A percentile compares a stretch with the other conserved stretches of the same genome.
phyloP scores from a whole-genome alignment of 2,797 vertebrate species.

The Glyptemys insculpta region DNA sequence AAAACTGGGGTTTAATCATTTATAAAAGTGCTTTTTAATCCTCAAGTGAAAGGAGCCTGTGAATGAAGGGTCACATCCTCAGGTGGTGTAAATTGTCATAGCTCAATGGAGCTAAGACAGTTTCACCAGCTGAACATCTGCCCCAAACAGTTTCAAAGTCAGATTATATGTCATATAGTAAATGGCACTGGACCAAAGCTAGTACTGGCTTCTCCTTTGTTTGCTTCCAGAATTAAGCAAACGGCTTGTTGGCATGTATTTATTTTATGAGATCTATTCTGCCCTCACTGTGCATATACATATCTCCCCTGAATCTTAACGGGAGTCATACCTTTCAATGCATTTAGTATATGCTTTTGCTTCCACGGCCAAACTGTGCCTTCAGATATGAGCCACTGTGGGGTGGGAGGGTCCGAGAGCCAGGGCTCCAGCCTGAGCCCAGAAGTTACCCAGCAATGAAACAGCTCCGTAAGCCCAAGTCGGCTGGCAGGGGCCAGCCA shows the following conservation, averaged over 20 bases:
- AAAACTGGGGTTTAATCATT: neutral
- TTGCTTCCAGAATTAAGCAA: neutral
- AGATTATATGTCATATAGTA: neutral
- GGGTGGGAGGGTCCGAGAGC: neutral
- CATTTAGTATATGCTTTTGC: neutral
- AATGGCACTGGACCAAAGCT: neutral
- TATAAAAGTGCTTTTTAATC: neutral
- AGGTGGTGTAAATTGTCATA: neutral
- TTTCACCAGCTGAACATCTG: neutral
- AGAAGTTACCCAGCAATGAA: neutral
- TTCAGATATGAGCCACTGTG: neutral
- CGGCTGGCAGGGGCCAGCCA: too few species aligned
- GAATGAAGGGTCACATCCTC: neutral
- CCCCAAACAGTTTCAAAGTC: neutral
- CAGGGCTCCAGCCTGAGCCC: too few species aligned
- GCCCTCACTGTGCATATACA: neutral
- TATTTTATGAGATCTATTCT: neutral
- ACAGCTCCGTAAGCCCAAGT: neutral
- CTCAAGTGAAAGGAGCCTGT: neutral
- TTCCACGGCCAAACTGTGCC: neutral
- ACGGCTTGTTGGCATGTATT: neutral
- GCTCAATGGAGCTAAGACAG: neutral
- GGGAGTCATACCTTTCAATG: neutral
- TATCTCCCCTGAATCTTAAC: neutral
- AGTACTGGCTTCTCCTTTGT: neutral